A percentile compares a stretch with the other conserved stretches of the same genome.
phyloP scores from a whole-genome alignment of 2,113 vertebrate species.

The Upupa epops region DNA sequence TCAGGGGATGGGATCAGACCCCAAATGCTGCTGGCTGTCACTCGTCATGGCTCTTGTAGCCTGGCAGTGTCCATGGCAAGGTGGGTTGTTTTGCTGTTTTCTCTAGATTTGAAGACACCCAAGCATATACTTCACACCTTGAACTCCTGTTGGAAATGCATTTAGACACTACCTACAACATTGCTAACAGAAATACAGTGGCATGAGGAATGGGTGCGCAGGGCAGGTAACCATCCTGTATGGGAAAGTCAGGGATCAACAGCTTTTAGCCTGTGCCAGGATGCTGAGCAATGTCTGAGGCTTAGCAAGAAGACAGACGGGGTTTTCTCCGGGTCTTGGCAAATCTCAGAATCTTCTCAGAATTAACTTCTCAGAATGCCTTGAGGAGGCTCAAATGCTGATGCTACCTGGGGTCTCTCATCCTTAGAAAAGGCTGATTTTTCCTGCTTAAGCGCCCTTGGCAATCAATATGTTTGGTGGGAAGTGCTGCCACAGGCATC shows the following conservation, averaged over 20 bases:
- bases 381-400: background rate
- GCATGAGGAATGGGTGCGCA: fast-evolving
- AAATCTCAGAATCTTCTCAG: background rate
- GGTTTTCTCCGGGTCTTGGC: background rate
- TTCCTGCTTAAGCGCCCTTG: background rate
- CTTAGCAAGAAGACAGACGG: background rate
- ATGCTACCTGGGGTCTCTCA: background rate
- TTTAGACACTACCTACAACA: background rate
- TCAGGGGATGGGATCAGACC: background rate
- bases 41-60: background rate
- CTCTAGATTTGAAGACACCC: background rate
- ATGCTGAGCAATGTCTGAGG: background rate
- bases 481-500: background rate
- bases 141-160: background rate
- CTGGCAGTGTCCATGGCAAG: fast-evolving
- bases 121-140: background rate
- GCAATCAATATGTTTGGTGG: background rate
- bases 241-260: background rate
- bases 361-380: background rate
- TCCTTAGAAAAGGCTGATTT: background rate
- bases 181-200: background rate
- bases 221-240: background rate
- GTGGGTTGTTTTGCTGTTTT: background rate
- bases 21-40: fast-evolving
- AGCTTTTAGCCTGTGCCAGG: background rate